Percentiles rank a stretch among this genome's conserved stretches.
These are phyloP conservation scores for Helogale parvula DNA, from an alignment of 2,113 vertebrate genomes.

Conservation along the genomic window DNA sequence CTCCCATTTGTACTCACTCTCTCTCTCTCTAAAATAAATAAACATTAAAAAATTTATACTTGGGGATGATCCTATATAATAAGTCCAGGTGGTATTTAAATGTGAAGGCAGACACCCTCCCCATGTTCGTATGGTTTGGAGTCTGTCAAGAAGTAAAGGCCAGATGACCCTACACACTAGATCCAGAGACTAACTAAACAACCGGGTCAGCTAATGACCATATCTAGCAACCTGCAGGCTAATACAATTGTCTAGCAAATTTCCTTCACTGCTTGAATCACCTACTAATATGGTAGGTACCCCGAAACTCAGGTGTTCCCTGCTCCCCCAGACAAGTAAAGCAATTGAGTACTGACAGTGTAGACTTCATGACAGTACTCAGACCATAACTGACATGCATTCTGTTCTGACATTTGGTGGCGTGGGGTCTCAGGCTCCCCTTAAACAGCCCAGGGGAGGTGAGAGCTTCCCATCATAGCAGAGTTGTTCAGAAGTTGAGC, in stretches of 20 bases:
- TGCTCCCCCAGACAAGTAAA: neutral
- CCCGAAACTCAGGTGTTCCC: neutral
- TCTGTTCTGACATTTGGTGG: neutral
- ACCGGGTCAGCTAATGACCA: neutral
- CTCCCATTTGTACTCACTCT: too few relatives aligned
- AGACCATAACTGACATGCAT: accelerated
- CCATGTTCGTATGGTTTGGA: accelerated
- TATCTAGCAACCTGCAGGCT: neutral
- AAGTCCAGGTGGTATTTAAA: neutral
- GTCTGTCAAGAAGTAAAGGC: accelerated
- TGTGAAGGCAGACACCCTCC: neutral
- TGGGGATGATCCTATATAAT: neutral
- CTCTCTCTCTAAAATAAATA: too few relatives aligned
- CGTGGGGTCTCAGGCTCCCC: neutral
- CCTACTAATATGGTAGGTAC: neutral
- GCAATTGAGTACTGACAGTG: accelerated
- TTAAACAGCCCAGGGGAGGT: neutral
- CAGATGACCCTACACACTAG: too few relatives aligned
- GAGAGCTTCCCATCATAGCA: neutral
- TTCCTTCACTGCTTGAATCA: neutral
- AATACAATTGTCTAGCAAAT: neutral
- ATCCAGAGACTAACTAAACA: neutral
- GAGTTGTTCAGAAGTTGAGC: neutral
- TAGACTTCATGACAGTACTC: accelerated
- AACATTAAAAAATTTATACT: too few relatives aligned